Percentiles rank a stretch among this genome's conserved stretches.
These are phyloP conservation scores for Crotalus horridus DNA, from an alignment of 2,113 vertebrate species.

Conservation along the genomic window DNA sequence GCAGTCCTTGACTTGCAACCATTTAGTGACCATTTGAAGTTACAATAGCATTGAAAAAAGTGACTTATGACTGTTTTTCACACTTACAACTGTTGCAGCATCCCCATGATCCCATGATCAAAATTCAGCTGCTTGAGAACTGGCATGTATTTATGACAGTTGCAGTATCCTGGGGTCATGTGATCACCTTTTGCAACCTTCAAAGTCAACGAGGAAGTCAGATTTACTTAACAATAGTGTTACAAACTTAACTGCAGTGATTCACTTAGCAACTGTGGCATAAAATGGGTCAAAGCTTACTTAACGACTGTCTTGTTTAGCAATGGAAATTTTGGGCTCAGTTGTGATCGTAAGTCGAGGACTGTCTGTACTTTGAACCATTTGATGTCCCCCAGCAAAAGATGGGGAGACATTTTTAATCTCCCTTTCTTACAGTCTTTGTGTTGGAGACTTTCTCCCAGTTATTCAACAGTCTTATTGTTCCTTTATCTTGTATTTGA, in stretches of 20 bases:
- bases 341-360: neutral
- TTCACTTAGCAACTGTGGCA: neutral
- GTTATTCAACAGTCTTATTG: neutral
- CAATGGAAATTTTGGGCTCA: neutral
- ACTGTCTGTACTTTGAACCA: neutral
- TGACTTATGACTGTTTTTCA: neutral
- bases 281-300: neutral
- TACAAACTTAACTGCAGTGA: neutral
- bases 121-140: neutral
- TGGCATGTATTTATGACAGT: neutral
- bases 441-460: conserved; percentile 1
- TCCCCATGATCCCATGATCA: neutral
- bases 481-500: neutral
- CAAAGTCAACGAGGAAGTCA: neutral
- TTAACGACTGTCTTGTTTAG: neutral
- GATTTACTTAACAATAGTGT: neutral
- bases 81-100: neutral
- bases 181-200: neutral
- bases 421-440: neutral
- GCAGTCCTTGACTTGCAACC: neutral
- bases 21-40: neutral
- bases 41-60: neutral
- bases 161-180: neutral
- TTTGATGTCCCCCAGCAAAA: conserved; percentile 6
- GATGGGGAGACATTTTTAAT: neutral